Percentiles rank a stretch among this genome's conserved stretches.
phyloP scores from a whole-genome alignment of 2,888 invertebrate species.

The Lycophotia porphyrea region DNA sequence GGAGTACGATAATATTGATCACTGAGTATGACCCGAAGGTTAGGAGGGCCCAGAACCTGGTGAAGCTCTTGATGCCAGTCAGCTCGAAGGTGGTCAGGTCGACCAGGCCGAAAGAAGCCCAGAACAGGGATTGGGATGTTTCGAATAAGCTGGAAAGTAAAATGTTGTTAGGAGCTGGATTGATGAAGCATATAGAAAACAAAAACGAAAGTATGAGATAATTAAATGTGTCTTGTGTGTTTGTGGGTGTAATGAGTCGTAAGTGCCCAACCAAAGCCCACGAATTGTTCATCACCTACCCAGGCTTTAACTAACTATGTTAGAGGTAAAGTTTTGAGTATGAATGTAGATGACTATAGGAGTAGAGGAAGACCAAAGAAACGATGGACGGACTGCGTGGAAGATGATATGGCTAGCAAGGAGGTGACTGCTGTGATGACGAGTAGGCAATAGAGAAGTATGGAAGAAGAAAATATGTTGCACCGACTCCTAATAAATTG shows the following conservation, averaged over 20 bases:
- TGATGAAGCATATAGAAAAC: neutral
- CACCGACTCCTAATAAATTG: too few relatives aligned
- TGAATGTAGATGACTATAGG: too few relatives aligned
- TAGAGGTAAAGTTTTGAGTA: neutral
- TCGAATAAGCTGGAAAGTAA: constrained; percentile 95
- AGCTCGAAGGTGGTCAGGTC: constrained; percentile 98
- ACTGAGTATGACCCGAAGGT: constrained; percentile 99
- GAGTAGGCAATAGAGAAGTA: too few relatives aligned
- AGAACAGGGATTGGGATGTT: constrained; percentile 99
- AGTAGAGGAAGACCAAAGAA: too few relatives aligned
- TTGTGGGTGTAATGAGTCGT: too few relatives aligned
- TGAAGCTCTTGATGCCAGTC: constrained; percentile 98
- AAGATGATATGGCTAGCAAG: too few relatives aligned
- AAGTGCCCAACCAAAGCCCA: neutral
- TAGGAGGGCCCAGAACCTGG: constrained; percentile 98
- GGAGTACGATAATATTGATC: constrained; percentile 98
- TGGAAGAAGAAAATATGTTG: too few relatives aligned
- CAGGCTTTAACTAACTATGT: neutral
- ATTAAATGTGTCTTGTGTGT: too few relatives aligned
- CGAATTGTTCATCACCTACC: neutral
- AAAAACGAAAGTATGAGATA: neutral
- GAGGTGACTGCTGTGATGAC: too few relatives aligned
- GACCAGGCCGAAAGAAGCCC: constrained; percentile 99
- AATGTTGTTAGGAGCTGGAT: neutral
- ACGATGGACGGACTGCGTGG: too few relatives aligned